Evolutionary conservation across 2,797 vertebrate genomes (phyloP).

Genomic region (Bovichtus variegatus): DNA sequence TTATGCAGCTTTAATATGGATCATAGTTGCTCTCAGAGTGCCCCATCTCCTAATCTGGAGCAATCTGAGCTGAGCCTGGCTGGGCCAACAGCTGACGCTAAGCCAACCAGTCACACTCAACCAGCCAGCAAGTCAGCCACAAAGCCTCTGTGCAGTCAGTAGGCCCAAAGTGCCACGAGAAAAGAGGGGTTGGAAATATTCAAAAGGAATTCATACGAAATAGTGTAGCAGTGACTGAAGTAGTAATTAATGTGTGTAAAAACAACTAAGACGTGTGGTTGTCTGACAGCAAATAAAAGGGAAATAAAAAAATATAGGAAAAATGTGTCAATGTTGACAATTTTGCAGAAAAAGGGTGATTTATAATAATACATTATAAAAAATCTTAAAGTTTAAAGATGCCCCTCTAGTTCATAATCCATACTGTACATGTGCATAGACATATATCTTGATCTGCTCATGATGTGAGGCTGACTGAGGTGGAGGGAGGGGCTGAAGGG

Average conservation of each 20-base stretch:
- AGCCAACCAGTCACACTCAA: slow-evolving; percentile 82
- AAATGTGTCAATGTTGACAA: not conserved
- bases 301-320: not conserved
- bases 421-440: not conserved
- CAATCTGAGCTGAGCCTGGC: slow-evolving; percentile 90
- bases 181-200: slow-evolving; percentile 14
- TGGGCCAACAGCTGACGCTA: slow-evolving; percentile 89
- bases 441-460: slow-evolving; percentile 20
- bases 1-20: slow-evolving; percentile 97
- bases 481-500: slow-evolving; percentile 45
- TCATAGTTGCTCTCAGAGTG: slow-evolving; percentile 87
- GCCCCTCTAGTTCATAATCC: not conserved
- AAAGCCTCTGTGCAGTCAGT: slow-evolving; percentile 53
- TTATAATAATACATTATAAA: not conserved
- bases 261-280: not conserved
- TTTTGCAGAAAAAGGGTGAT: not conserved
- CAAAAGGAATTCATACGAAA: not conserved
- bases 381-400: not conserved
- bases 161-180: slow-evolving; percentile 34
- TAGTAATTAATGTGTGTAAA: not conserved
- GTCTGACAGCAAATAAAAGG: not conserved
- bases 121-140: slow-evolving; percentile 66
- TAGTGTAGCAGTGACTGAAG: not conserved
- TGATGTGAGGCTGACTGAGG: slow-evolving; percentile 48
- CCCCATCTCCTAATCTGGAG: slow-evolving; percentile 92